These are phyloP conservation scores for Acrocyrtus sp. DNA, from an alignment of 2,888 invertebrate genomes.

Conservation along the genomic window DNA sequence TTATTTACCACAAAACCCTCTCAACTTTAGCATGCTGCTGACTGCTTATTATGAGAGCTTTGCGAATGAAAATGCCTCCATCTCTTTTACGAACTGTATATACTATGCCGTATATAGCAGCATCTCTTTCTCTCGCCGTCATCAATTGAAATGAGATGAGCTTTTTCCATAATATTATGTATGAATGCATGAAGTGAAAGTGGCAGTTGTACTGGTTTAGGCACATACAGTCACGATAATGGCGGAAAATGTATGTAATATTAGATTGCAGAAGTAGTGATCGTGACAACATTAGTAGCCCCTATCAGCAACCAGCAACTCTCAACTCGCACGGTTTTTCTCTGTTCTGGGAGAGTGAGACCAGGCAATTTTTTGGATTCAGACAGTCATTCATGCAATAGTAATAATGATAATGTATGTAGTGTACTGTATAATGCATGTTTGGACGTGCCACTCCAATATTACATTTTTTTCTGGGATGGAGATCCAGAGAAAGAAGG, in stretches of 20 bases:
- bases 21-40: slow-evolving; percentile 19
- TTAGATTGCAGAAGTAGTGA: not conserved
- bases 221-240: no score
- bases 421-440: slow-evolving; percentile 8
- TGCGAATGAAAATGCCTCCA: not conserved
- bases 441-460: not conserved
- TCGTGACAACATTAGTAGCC: slow-evolving; percentile 28
- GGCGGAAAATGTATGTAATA: no score
- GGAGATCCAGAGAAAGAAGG: not conserved
- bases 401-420: slow-evolving; percentile 32
- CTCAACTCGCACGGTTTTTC: no score
- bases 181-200: slow-evolving; percentile 32
- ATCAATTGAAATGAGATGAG: slow-evolving; percentile 40
- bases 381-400: slow-evolving; percentile 20
- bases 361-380: slow-evolving; percentile 1
- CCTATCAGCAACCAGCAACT: no score
- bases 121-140: slow-evolving; percentile 6
- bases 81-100: not conserved
- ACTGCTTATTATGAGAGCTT: not conserved
- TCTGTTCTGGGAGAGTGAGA: not conserved
- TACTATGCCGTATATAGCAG: not conserved
- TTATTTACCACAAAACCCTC: slow-evolving; percentile 42
- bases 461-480: no score
- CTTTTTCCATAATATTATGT: slow-evolving; percentile 27
- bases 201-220: slow-evolving; percentile 17